Conservation (phyloP, 2,797 vertebrate species). For the Scyliorhinus canicula region DNA sequence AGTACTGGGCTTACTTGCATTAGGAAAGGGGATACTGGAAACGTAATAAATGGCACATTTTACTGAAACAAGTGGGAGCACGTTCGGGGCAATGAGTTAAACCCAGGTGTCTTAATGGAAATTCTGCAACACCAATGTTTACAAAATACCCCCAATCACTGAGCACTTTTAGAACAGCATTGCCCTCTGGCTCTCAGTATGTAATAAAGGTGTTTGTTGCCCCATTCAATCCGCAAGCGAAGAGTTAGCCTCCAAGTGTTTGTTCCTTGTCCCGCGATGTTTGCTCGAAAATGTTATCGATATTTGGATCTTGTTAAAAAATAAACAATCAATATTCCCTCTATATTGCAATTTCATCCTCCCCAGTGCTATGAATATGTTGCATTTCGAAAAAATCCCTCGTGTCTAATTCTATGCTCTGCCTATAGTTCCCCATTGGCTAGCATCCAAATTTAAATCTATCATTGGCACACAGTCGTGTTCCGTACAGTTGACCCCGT, state of each 20-base stretch:
- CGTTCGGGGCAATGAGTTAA: neutral
- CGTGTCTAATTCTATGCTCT: constrained; percentile 6
- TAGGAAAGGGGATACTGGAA: neutral
- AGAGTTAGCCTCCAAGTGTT: neutral
- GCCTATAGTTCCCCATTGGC: neutral
- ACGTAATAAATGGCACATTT: neutral
- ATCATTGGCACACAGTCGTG: constrained; percentile 27
- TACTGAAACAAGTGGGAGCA: neutral
- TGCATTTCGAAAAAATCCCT: neutral
- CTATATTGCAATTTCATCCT: neutral
- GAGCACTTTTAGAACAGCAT: neutral
- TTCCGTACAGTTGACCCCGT: constrained; percentile 17
- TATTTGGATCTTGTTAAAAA: neutral
- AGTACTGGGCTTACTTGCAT: neutral
- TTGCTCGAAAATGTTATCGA: neutral
- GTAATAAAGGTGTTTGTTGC: no score
- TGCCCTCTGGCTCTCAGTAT: neutral
- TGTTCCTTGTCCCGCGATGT: neutral
- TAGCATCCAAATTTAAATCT: constrained; percentile 23
- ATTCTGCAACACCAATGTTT: neutral
- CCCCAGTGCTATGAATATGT: neutral
- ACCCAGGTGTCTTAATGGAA: neutral
- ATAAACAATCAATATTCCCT: neutral
- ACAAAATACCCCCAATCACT: neutral
- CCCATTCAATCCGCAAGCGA: neutral